Base-by-base conservation (phyloP, 2,113 vertebrate species). In the Sakesphorus luctuosus region DNA sequence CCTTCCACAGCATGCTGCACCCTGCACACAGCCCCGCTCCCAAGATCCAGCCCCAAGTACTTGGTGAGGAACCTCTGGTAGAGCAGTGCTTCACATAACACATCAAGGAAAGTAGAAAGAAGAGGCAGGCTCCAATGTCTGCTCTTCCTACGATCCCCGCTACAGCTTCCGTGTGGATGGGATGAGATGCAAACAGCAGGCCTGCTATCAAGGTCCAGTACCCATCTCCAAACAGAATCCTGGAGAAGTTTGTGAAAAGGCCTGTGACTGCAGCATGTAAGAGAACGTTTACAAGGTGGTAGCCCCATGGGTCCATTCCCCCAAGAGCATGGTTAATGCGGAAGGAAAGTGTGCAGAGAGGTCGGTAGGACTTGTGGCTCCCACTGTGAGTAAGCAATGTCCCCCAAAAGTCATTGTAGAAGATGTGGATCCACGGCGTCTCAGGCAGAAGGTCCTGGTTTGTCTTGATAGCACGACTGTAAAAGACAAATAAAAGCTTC, bases 401-500 rank as follows among this genome's bases (percentile, higher is more conserved):
- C 33, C 99, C 99, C 99, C 99, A 99, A 86, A 99, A 99, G 96
- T 99, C 99, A 93, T 99, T 99, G 92, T 99, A 99, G 98, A 99
- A 99, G 96, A 99, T 98, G 75, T 99, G 99, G 16, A 96, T 99
- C 99, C 99, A 99, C 0, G 99, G 99, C 0, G 99, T 99, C 97
- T 99, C 99, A 4, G 99, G 99, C 50, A 99, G 98, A 80, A 99
- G 99, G 97, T 99, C 99, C 95, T 99, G 99, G 97, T 99, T 99
- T 77, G 99, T 99, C 98, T 99, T 99, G 98, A 99, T 99, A 67
- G 99, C 99, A 95, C 99, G 99, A 98, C 99, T 99, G 93, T 40
- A 97, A 97, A 96, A 96, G 93, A 96, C 69, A 95, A 94, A 94
- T 29, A 76, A 88, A 94, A 75, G 75, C 13, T 50, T 81, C 17